phyloP scores from a whole-genome alignment of 92 coral and sea anemone genomes.

The Porites divaricata region DNA sequence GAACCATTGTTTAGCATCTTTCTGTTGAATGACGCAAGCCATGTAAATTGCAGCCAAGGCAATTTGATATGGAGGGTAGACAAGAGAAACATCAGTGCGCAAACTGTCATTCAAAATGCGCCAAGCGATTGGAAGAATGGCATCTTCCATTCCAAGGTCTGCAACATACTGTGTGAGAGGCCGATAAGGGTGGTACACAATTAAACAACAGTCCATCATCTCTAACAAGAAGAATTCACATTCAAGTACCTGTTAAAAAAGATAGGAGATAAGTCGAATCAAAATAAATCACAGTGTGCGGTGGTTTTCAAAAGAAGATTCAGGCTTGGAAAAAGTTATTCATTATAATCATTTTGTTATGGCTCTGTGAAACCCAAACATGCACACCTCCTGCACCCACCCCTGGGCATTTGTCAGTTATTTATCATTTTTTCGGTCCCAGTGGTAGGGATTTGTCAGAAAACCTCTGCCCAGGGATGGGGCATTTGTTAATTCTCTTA shows the following conservation, averaged over 20 bases:
- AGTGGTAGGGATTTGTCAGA: too few species aligned
- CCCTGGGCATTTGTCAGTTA: too few species aligned
- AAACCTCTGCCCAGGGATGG: too few species aligned
- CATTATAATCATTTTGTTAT: too few species aligned
- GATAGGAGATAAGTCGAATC: background rate
- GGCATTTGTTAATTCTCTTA: too few species aligned
- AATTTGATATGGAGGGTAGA: conserved; percentile 92
- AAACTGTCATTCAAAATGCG: conserved; percentile 96
- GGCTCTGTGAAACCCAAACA: too few species aligned
- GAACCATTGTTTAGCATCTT: conserved; percentile 93
- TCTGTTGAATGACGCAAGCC: conserved; percentile 99
- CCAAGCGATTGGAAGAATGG: conserved; percentile 95
- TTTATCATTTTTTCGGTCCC: too few species aligned
- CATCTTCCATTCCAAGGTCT: conserved; percentile 94
- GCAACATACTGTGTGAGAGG: conserved; percentile 94
- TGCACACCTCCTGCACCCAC: too few species aligned
- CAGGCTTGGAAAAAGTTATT: too few species aligned
- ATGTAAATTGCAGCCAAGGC: conserved; percentile 98
- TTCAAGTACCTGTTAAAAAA: conserved; percentile 81
- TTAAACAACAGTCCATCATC: conserved; percentile 98
- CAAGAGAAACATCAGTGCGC: conserved; percentile 91
- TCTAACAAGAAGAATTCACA: conserved; percentile 97
- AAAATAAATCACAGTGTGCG: background rate
- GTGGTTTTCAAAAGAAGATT: too few species aligned
- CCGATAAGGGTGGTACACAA: conserved; percentile 95